Percentiles rank a stretch among this genome's conserved stretches.
Conservation (phyloP, 2,888 invertebrate species). For the Limnephilus lunatus region DNA sequence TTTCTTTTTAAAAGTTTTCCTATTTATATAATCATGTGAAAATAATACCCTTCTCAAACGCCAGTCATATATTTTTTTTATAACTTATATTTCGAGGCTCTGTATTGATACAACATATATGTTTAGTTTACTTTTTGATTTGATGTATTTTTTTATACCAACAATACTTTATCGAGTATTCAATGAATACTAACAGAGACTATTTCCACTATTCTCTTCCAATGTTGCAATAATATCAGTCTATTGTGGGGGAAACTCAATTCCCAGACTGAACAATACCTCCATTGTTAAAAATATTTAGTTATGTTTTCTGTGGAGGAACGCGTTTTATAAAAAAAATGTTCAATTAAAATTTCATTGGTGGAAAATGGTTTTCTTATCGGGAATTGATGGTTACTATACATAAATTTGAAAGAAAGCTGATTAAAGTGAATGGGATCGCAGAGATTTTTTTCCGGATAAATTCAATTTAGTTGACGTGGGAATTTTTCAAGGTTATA, state of each 20-base stretch:
- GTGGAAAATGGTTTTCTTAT: too few relatives aligned
- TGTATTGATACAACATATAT: not conserved
- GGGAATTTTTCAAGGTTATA: too few relatives aligned
- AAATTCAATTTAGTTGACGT: too few relatives aligned
- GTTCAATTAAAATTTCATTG: too few relatives aligned
- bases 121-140: not conserved
- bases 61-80: not conserved
- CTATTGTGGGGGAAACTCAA: not conserved
- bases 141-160: not conserved
- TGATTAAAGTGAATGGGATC: not conserved
- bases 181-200: not conserved
- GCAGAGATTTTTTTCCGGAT: not conserved
- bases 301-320: too few relatives aligned
- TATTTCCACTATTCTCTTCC: not conserved
- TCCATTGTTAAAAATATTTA: too few relatives aligned
- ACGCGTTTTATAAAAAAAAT: not conserved
- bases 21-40: not conserved
- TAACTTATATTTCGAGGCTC: not conserved
- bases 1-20: not conserved
- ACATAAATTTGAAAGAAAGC: too few relatives aligned
- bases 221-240: not conserved
- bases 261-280: not conserved
- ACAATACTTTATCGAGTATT: not conserved
- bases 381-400: too few relatives aligned
- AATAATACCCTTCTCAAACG: not conserved